Evolutionary conservation across 2,888 invertebrate genomes (phyloP), one percentile per base, ranked within the genome.

Genomic region (Chorisops tibialis): DNA sequence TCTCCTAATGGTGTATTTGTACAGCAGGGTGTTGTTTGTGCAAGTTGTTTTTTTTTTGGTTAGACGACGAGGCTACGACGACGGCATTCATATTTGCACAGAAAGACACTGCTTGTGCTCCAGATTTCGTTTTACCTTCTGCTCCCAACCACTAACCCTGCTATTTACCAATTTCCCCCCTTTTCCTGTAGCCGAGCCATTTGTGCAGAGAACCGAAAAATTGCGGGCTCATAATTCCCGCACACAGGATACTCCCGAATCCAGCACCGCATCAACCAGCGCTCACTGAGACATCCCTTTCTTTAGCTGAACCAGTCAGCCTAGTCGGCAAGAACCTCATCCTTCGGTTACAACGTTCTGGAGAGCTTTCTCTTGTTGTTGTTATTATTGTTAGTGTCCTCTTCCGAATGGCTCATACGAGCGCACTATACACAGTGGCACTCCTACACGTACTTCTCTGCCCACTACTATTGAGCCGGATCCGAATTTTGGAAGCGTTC

Each of bases 281-380:
- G 39, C 37, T 6, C 54, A 41, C 41, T 54, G 16, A 54, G 54
- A 54, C 54, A 54, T 54, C 54, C 41, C 24, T 54, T 39, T 24
- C 54, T 24, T 54, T 39, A 41, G 18, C 54, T 19, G 4, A 38
- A 11, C n/a, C n/a, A n/a, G n/a, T n/a, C 18, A 6, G 39, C 22
- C 41, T 21, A 48, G 22, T 22, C 48, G n/a, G 5, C 9, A 41
- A 41, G 41, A 12, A 41, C 48, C 41, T 41, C 41, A 22, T 19
- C 48, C 45, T 6, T 11, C 12, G 14, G 45, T 22, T 2, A 22
- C 14, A 5, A 14, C 22, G 22, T 48, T 22, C 24, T 48, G 4
- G 48, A 22, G 48, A 48, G 22, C 30, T 1, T n/a, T n/a, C n/a
- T 48, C 14, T 48, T 24, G 22, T 22, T 22, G 48, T n/a, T n/a